phyloP scores from a whole-genome alignment of 2,888 invertebrate genomes.

The Galeopsomyia nigrocyanea region DNA sequence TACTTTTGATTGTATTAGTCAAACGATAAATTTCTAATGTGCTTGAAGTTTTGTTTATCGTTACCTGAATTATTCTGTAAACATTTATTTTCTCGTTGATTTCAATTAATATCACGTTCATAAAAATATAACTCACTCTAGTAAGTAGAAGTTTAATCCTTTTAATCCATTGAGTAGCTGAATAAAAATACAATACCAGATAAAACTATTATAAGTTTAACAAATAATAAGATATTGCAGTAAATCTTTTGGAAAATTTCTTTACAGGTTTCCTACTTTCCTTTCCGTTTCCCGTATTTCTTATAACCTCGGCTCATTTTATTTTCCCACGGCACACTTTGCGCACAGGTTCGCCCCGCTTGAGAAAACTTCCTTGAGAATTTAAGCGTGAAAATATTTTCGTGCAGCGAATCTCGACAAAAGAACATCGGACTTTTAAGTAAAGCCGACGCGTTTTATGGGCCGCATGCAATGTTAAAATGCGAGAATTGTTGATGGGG shows the following conservation, averaged over 20 bases:
- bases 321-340: slow-evolving; percentile 2
- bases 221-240: neutral
- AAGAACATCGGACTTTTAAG: neutral
- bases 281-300: neutral
- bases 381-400: neutral
- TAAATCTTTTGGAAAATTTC: slow-evolving; percentile 23
- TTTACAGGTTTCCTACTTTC: slow-evolving; percentile 2
- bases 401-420: neutral
- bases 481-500: too few relatives aligned
- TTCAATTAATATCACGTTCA: too few relatives aligned
- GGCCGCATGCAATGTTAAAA: too few relatives aligned
- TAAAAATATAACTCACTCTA: too few relatives aligned
- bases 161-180: too few relatives aligned
- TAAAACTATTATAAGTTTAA: neutral
- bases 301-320: neutral
- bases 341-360: neutral
- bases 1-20: too few relatives aligned
- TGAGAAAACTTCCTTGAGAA: slow-evolving; percentile 11
- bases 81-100: too few relatives aligned
- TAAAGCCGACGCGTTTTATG: neutral
- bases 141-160: too few relatives aligned
- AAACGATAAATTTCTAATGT: too few relatives aligned
- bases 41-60: too few relatives aligned
- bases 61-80: too few relatives aligned
- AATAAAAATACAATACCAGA: too few relatives aligned